A percentile compares a stretch with the other conserved stretches of the same genome.
Conservation (phyloP, 2,113 vertebrate species). For the Planiliza haematocheilus region DNA sequence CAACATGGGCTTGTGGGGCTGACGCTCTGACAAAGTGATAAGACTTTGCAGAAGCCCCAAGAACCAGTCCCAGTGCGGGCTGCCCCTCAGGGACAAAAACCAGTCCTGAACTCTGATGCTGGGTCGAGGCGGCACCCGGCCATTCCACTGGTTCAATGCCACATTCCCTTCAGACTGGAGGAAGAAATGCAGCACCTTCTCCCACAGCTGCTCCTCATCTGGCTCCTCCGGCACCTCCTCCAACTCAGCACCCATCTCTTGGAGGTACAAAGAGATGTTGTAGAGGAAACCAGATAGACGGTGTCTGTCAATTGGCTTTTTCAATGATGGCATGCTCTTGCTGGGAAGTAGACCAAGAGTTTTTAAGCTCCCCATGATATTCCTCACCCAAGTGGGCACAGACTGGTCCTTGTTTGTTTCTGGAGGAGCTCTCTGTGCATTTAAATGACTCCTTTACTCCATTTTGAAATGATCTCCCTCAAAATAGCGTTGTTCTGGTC, state of each 20-base stretch:
- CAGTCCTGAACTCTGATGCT: conserved; percentile 87
- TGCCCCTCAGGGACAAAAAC: conserved; percentile 89
- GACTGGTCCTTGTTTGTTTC: conserved; percentile 62
- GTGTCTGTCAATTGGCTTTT: conserved; percentile 78
- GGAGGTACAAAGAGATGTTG: conserved; percentile 89
- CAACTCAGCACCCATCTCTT: conserved; percentile 85
- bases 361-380: conserved; percentile 81
- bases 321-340: conserved; percentile 73
- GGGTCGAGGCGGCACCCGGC: conserved; percentile 79
- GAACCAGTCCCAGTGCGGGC: conserved; percentile 88
- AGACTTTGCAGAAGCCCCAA: conserved; percentile 86
- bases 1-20: conserved; percentile 81
- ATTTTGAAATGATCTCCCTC: conserved; percentile 79
- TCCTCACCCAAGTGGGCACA: conserved; percentile 75
- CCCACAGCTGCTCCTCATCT: conserved; percentile 82
- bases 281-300: conserved; percentile 87
- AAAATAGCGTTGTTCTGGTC: conserved; percentile 70
- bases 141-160: conserved; percentile 77
- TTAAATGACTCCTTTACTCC: conserved; percentile 70
- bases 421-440: conserved; percentile 43
- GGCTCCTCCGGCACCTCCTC: conserved; percentile 64
- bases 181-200: conserved; percentile 81
- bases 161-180: conserved; percentile 78
- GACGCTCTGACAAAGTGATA: conserved; percentile 82
- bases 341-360: conserved; percentile 76